A percentile compares a stretch with the other conserved stretches of the same genome.
Evolutionary conservation across 2,888 invertebrate genomes (phyloP).

Genomic region (Lymantria dispar): DNA sequence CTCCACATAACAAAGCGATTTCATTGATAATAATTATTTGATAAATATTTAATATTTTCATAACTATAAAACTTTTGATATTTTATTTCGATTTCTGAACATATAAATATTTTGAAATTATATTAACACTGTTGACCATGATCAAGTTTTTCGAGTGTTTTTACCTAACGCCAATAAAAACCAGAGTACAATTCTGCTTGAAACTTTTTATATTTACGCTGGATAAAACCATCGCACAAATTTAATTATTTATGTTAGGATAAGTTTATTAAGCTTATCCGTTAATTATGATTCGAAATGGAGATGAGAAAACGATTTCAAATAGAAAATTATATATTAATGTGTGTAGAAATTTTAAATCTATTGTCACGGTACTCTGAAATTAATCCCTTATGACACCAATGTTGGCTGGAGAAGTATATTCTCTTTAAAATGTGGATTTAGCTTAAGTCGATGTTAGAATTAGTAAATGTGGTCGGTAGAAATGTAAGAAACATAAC

Average conservation of each 20-base stretch:
- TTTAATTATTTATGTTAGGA: conserved; percentile 33
- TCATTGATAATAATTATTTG: too few species aligned
- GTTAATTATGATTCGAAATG: conserved; percentile 6
- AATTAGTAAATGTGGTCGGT: conserved; percentile 74
- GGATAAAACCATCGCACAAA: conserved; percentile 38
- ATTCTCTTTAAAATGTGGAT: conserved; percentile 40
- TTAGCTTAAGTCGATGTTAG: conserved; percentile 72
- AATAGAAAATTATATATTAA: not conserved
- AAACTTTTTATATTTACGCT: conserved; percentile 23
- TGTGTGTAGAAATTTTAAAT: not conserved
- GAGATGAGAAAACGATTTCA: not conserved
- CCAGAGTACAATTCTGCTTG: conserved; percentile 56
- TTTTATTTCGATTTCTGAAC: conserved; percentile 22
- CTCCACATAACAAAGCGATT: conserved; percentile 28
- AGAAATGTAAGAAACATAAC: conserved; percentile 51
- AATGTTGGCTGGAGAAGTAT: conserved; percentile 49
- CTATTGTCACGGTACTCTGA: conserved; percentile 20
- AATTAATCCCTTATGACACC: conserved; percentile 56
- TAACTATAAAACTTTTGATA: conserved; percentile 23
- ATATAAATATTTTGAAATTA: conserved; percentile 33
- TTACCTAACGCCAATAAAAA: conserved; percentile 51
- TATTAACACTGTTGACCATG: conserved; percentile 29
- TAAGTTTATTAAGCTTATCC: conserved; percentile 26
- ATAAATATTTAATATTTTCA: conserved; percentile 33
- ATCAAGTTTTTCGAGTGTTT: conserved; percentile 57